Base-by-base conservation (phyloP, 1,140 invertebrate genomes). In the Acromyrmex heyeri region DNA sequence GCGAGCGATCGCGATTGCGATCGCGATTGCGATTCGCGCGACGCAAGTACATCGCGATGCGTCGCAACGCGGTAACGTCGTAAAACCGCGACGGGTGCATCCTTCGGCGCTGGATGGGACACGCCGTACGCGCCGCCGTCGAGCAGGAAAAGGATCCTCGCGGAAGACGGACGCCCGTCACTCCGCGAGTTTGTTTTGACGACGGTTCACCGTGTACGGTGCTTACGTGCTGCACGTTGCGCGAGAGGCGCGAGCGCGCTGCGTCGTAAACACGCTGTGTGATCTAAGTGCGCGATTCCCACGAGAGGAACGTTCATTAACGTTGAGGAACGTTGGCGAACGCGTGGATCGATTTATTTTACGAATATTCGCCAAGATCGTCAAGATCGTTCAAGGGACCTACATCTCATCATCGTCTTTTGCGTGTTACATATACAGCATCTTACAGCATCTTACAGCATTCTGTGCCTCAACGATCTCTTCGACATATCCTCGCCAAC, bases 21-120 rank as follows among this genome's bases (percentile, higher is more conserved):
- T 38, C 44, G 21, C 34, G 57, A 77, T 44, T 59, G 48, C 48
- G 76, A 24, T 53, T 44, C 53, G 50, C 67, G 12, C 67, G 55
- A 73, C 79, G 65, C 79, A 73, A 62, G 77, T 81, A 65, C 77
- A 21, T 81, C 77, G 77, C 77, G 78, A 73, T 83, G 79, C 69
- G 75, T 76, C 72, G 81, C 67, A 75, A 21, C 73, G 72, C 48
- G 69, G 2, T n/a, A 78, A 65, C 24, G 72, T 59, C 53, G 50
- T 62, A 55, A 50, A 57, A n/a, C 38, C 59, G 76, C 76, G 61
- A n/a, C 76, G 44, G 44, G 44, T 65, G 76, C 61, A 78, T 55
- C 57, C 64, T 24, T 14, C 59, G 44, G 44, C 77, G 64, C 55
- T 70, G 86, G 85, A 90, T 75, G 82, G 88, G 91, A 88, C 87